Conservation (phyloP, 1,140 invertebrate species). For the Zeugodacus cucurbitae region DNA sequence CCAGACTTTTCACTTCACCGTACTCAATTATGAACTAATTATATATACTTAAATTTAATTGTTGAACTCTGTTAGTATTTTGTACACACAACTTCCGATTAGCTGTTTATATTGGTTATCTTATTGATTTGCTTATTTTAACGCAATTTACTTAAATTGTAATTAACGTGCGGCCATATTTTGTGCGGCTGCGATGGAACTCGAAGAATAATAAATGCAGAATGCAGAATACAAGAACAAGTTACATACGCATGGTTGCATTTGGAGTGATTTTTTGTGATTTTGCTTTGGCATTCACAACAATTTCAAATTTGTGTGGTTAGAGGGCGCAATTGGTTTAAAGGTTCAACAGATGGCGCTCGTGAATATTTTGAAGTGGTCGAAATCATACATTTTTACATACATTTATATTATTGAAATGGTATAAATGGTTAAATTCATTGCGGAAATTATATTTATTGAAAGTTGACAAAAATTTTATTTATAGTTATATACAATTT, state of each 20-base stretch:
- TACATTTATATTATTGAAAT: no score
- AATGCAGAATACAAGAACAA: neutral
- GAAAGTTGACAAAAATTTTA: no score
- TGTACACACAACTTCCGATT: neutral
- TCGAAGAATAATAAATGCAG: constrained; percentile 36
- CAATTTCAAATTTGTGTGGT: neutral
- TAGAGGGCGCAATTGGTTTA: neutral
- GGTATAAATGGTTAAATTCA: no score
- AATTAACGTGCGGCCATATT: constrained; percentile 35
- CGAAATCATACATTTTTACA: neutral
- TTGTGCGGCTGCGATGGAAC: constrained; percentile 38
- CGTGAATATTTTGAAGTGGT: neutral
- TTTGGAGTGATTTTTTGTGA: neutral
- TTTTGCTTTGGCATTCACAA: neutral
- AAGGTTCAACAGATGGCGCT: neutral
- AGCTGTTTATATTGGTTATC: neutral
- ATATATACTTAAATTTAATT: constrained; percentile 25
- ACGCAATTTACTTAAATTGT: constrained; percentile 21
- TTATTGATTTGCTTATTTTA: constrained; percentile 2
- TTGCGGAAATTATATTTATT: no score
- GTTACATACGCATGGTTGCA: neutral
- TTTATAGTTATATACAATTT: no score
- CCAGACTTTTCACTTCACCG: neutral
- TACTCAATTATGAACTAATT: constrained; percentile 23
- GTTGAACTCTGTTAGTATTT: constrained; percentile 2